Percentiles rank a stretch among this genome's conserved stretches.
Evolutionary conservation across 2,797 vertebrate genomes (phyloP).

Genomic region (Cyclopterus lumpus): DNA sequence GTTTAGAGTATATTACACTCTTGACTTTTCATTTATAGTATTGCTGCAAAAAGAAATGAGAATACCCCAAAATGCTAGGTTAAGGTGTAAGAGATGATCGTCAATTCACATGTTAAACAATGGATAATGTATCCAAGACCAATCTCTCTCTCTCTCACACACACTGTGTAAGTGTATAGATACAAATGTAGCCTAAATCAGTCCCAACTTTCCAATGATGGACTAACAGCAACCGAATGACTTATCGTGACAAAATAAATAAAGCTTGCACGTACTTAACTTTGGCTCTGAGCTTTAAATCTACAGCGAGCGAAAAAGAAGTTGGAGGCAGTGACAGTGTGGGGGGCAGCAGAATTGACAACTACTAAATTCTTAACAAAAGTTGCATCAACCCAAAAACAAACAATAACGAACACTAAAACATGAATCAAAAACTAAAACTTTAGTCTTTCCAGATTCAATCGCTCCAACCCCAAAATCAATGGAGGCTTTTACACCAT

Average conservation of each 20-base stretch:
- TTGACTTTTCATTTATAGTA: background rate
- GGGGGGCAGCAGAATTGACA: constrained; percentile 2
- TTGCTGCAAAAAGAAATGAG: background rate
- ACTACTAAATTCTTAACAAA: background rate
- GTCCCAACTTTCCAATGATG: background rate
- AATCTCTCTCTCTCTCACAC: background rate
- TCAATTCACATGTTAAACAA: background rate
- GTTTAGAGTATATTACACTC: background rate
- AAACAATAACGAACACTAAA: background rate
- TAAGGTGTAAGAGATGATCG: background rate
- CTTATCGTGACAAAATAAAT: background rate
- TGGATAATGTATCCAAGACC: background rate
- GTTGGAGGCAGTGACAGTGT: constrained; percentile 16
- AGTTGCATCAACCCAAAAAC: background rate
- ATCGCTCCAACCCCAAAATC: background rate
- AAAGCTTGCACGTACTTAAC: background rate
- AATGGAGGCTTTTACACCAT: background rate
- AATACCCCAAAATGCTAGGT: background rate
- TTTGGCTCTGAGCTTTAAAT: constrained; percentile 10
- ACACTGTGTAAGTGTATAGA: background rate
- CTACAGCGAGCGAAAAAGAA: background rate
- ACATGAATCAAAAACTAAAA: background rate
- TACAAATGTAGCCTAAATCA: background rate
- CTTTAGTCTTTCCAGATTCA: background rate
- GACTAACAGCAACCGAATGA: background rate